Conservation (phyloP, 2,888 invertebrate genomes). For the Cremastinae sp. region DNA sequence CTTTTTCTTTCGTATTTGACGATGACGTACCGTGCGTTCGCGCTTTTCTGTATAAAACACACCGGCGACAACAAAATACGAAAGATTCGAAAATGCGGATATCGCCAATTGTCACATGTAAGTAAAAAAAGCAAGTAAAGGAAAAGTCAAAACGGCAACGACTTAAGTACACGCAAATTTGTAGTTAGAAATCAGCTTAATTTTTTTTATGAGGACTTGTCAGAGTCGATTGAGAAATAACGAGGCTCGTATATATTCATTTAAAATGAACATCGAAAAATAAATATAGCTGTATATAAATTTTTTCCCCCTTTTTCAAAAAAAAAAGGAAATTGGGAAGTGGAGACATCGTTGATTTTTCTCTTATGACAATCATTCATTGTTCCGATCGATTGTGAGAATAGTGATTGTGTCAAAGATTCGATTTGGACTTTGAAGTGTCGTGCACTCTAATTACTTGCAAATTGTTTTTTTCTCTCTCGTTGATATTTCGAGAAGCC, state of each 20-base stretch:
- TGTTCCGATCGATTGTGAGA: slow-evolving; percentile 11
- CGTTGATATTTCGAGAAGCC: background rate
- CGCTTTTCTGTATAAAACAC: slow-evolving; percentile 44
- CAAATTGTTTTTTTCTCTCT: background rate
- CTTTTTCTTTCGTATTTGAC: slow-evolving; percentile 42
- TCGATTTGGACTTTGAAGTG: slow-evolving; percentile 3
- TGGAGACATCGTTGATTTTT: too few species aligned
- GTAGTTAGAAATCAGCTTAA: slow-evolving; percentile 38
- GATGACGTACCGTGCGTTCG: slow-evolving; percentile 52
- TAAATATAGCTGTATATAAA: too few species aligned
- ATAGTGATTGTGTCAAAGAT: slow-evolving; percentile 12
- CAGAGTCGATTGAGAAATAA: slow-evolving; percentile 49
- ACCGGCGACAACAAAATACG: slow-evolving; percentile 15
- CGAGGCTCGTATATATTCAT: slow-evolving; percentile 10
- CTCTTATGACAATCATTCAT: slow-evolving; percentile 8
- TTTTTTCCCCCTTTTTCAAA: too few species aligned
- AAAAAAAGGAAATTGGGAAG: too few species aligned
- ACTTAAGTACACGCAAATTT: slow-evolving; percentile 46
- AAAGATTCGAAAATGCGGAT: slow-evolving; percentile 45
- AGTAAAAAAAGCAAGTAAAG: slow-evolving; percentile 39
- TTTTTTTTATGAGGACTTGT: slow-evolving; percentile 36
- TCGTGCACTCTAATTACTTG: too few species aligned
- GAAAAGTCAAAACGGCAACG: slow-evolving; percentile 33
- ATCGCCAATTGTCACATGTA: slow-evolving; percentile 54
- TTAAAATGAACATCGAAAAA: too few species aligned